These are phyloP conservation scores for Champsocephalus esox DNA, from an alignment of 2,797 vertebrate genomes.

Conservation along the genomic window DNA sequence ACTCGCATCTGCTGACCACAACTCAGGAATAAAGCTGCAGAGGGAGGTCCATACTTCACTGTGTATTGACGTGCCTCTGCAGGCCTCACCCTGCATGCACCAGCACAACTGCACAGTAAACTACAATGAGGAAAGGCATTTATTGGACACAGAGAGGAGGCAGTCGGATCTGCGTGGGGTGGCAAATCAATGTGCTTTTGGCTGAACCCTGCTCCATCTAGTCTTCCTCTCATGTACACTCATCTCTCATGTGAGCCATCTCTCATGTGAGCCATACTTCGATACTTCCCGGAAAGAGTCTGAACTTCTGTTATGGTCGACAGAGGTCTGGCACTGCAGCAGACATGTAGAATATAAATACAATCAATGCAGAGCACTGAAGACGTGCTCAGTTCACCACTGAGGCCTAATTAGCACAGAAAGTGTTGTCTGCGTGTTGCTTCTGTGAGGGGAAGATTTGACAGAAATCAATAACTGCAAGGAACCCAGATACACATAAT, in stretches of 20 bases:
- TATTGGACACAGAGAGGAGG: conserved; percentile 62
- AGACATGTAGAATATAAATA: conserved; percentile 37
- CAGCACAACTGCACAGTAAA: conserved; percentile 49
- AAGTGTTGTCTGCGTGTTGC: conserved; percentile 14
- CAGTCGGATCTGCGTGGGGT: conserved; percentile 39
- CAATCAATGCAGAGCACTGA: conserved; percentile 15
- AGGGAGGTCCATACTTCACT: conserved; percentile 49
- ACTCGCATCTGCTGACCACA: conserved; percentile 50
- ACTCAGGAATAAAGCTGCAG: conserved; percentile 41
- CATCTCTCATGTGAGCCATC: conserved; percentile 48
- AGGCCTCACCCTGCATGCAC: conserved; percentile 54
- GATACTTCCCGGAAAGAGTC: conserved; percentile 26
- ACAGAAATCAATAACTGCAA: conserved; percentile 42
- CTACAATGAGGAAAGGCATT: conserved; percentile 59
- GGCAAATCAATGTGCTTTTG: conserved; percentile 66
- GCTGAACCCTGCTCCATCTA: conserved; percentile 43
- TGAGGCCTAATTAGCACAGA: conserved; percentile 47
- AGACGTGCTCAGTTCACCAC: conserved; percentile 16
- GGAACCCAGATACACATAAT: conserved; percentile 8
- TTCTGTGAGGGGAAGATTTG: conserved; percentile 15
- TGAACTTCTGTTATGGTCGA: conserved; percentile 25
- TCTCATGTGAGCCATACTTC: conserved; percentile 42
- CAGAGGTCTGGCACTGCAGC: conserved; percentile 7
- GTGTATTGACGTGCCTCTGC: conserved; percentile 57
- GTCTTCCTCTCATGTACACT: conserved; percentile 56